These are phyloP conservation scores for Gastrophryne carolinensis DNA, from an alignment of 2,797 vertebrate species.

Conservation along the genomic window DNA sequence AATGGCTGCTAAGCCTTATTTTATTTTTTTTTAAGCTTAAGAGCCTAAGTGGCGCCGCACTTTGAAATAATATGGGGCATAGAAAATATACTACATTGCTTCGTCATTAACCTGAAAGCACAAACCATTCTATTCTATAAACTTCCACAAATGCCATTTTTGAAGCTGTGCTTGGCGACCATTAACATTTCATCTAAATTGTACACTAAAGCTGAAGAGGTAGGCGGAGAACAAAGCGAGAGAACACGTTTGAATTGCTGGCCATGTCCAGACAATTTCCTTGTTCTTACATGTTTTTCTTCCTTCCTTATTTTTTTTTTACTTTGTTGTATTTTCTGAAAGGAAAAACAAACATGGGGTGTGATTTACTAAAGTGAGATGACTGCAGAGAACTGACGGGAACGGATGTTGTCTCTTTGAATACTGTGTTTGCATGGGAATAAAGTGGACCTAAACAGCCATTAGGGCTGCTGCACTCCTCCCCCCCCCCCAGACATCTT, in stretches of 20 bases:
- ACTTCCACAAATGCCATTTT: conserved; percentile 28
- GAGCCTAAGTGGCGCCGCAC: neutral
- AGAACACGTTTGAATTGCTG: conserved; percentile 35
- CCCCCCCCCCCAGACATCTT: too few relatives aligned
- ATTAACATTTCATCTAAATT: conserved; percentile 39
- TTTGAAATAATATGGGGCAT: neutral
- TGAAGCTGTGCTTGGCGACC: conserved; percentile 20
- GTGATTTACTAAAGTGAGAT: too few relatives aligned
- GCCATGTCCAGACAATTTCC: conserved; percentile 40
- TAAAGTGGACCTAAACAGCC: too few relatives aligned
- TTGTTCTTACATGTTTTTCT: conserved; percentile 36
- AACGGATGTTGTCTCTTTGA: too few relatives aligned
- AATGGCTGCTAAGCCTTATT: neutral
- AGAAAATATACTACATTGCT: neutral
- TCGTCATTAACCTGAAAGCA: conserved; percentile 19
- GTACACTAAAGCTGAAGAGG: conserved; percentile 11
- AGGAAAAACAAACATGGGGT: too few relatives aligned
- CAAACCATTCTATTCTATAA: conserved; percentile 6
- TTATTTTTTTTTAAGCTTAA: too few relatives aligned
- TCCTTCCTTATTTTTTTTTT: too few relatives aligned
- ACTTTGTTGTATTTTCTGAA: too few relatives aligned
- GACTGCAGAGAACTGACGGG: too few relatives aligned
- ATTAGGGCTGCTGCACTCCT: too few relatives aligned
- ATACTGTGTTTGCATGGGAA: too few relatives aligned
- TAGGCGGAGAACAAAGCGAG: conserved; percentile 36